Evolutionary conservation across 2,113 vertebrate species (phyloP).

Genomic region (Hypocryptadius cinnamomeus): DNA sequence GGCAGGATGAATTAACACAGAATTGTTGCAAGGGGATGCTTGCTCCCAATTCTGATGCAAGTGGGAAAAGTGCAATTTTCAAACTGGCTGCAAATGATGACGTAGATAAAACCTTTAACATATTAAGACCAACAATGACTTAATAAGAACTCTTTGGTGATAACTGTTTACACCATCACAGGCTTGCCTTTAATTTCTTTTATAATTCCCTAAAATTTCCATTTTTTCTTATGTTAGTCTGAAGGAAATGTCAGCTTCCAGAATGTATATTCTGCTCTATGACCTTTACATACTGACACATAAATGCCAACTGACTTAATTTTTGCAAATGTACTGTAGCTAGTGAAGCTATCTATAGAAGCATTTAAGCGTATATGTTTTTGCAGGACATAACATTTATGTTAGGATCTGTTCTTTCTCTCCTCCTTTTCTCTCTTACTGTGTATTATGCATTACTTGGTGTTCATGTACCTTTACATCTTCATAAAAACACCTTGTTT

Average conservation of each 20-base stretch:
- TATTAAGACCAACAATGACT: background rate
- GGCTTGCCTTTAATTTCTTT: background rate
- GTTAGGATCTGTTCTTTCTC: background rate
- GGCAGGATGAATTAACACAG: background rate
- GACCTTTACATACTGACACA: background rate
- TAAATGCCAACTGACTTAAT: background rate
- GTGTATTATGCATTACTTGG: background rate
- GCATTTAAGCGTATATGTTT: background rate
- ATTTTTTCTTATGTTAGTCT: background rate
- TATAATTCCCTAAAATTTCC: background rate
- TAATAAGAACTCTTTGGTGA: background rate
- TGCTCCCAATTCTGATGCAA: background rate
- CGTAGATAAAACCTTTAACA: background rate
- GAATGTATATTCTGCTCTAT: background rate
- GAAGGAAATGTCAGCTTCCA: background rate
- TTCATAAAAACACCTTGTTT: background rate
- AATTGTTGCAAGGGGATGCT: background rate
- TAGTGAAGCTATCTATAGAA: background rate
- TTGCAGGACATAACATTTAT: background rate
- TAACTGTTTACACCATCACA: background rate
- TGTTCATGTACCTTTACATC: background rate
- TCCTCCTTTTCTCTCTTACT: background rate
- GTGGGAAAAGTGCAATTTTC: background rate
- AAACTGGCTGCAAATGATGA: background rate
- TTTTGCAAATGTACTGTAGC: background rate